Conservation (phyloP, 1,140 invertebrate genomes). For the Rhyacophila brunnea region DNA sequence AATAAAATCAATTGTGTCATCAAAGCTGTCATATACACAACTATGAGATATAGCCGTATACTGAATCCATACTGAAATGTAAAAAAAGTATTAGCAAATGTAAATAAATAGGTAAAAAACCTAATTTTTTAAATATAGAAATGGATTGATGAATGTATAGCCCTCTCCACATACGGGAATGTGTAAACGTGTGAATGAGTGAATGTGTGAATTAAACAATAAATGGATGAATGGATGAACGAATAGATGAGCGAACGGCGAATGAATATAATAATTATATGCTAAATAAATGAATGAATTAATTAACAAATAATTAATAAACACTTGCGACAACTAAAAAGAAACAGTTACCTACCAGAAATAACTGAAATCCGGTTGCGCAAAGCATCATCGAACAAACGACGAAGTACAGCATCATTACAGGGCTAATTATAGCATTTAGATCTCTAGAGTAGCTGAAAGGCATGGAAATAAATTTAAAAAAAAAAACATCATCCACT, state of each 20-base stretch:
- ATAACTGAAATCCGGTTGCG: conserved; percentile 39
- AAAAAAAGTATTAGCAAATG: conserved; percentile 36
- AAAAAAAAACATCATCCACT: background rate
- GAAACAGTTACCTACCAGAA: conserved; percentile 36
- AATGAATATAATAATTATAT: background rate
- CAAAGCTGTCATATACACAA: conserved; percentile 40
- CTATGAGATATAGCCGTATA: conserved; percentile 34
- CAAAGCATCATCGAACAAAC: conserved; percentile 38
- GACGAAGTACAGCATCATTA: conserved; percentile 41
- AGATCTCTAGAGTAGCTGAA: conserved; percentile 37
- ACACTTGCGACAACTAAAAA: background rate
- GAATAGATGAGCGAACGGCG: background rate
- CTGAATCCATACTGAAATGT: too few species aligned
- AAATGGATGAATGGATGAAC: too few species aligned
- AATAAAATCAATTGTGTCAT: conserved; percentile 40
- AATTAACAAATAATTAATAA: background rate
- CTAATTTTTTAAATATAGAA: background rate
- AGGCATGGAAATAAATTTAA: background rate
- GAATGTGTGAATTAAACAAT: background rate
- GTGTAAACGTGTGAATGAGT: background rate
- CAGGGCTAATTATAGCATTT: conserved; percentile 36
- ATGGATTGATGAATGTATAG: background rate
- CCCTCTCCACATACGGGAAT: background rate
- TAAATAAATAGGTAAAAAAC: background rate
- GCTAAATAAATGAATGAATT: background rate